These are phyloP conservation scores for Upupa epops DNA, from an alignment of 2,113 vertebrate species.

Conservation along the genomic window DNA sequence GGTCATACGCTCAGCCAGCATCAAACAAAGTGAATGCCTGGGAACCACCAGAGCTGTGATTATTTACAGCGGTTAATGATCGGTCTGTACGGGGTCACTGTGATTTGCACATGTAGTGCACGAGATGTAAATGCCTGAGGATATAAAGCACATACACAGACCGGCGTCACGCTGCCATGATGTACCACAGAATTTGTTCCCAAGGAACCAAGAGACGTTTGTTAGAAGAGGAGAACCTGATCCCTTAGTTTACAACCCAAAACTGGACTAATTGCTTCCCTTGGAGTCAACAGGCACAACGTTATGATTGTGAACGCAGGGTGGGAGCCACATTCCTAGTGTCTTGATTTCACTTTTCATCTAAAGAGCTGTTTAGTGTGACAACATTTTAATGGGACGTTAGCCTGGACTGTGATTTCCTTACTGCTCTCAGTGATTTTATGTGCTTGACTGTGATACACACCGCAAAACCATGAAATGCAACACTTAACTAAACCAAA, in stretches of 20 bases:
- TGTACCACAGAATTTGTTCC: fast-evolving
- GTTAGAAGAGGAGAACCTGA: background rate
- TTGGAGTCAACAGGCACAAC: background rate
- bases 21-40: background rate
- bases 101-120: background rate
- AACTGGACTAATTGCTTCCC: background rate
- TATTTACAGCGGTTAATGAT: background rate
- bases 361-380: background rate
- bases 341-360: background rate
- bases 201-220: background rate
- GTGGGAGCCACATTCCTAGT: background rate
- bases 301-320: background rate
- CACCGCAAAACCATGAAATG: background rate
- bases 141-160: background rate
- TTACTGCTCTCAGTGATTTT: background rate
- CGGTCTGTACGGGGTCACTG: background rate
- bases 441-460: background rate
- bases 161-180: fast-evolving
- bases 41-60: background rate
- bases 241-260: background rate
- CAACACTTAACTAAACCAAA: background rate
- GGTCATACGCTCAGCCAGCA: background rate
- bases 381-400: background rate
- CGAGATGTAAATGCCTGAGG: background rate
- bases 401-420: background rate